These are phyloP conservation scores for Cryptoleucopteryx plumbea DNA, from an alignment of 2,113 vertebrate genomes.

Conservation along the genomic window DNA sequence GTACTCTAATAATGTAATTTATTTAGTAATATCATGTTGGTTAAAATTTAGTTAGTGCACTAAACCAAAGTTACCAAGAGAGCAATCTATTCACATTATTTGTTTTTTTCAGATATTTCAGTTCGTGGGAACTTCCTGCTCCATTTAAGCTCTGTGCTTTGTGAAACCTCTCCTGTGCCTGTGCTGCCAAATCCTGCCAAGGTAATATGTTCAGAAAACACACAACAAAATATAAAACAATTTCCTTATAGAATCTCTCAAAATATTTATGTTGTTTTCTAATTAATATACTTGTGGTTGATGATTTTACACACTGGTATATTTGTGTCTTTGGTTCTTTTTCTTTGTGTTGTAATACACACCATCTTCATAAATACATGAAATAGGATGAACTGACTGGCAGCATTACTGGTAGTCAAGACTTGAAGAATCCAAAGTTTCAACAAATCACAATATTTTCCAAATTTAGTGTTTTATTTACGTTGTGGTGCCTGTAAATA, in stretches of 20 bases:
- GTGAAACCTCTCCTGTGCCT: slow-evolving; percentile 79
- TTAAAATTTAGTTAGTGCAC: background rate
- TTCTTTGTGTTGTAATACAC: background rate
- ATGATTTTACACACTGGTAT: background rate
- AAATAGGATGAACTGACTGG: background rate
- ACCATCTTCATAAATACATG: background rate
- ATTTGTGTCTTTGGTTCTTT: background rate
- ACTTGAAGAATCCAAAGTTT: background rate
- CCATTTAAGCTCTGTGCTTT: slow-evolving; percentile 86
- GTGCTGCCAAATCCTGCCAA: slow-evolving; percentile 87
- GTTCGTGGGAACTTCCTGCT: slow-evolving; percentile 81
- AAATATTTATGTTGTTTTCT: background rate
- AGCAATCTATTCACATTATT: background rate
- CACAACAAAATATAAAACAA: background rate
- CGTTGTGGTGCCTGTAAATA: background rate
- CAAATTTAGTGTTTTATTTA: background rate
- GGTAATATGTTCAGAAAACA: slow-evolving; percentile 51
- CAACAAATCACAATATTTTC: background rate
- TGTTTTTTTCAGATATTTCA: slow-evolving; percentile 62
- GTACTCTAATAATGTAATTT: background rate
- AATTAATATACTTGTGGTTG: background rate
- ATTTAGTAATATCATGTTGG: background rate
- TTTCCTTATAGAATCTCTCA: background rate
- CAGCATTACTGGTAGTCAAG: background rate
- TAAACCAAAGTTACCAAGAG: background rate